Evolutionary conservation across 2,797 vertebrate species (phyloP).

Genomic region (Urocyon cinereoargenteus): DNA sequence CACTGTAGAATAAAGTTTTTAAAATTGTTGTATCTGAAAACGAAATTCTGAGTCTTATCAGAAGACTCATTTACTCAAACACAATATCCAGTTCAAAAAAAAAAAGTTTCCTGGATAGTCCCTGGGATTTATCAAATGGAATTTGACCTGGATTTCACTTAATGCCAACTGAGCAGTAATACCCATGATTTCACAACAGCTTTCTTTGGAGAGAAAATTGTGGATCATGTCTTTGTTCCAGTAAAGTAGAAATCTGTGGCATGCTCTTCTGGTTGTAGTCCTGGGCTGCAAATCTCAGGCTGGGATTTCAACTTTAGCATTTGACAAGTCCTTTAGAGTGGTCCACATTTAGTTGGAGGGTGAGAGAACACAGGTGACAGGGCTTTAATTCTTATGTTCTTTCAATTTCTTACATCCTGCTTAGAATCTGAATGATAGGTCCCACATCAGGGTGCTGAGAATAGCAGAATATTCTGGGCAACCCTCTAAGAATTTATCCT

Average conservation of each 20-base stretch:
- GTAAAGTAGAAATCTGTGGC: neutral
- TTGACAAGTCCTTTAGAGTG: neutral
- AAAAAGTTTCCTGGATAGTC: conserved; percentile 29
- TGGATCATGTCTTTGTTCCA: neutral
- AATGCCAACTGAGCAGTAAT: conserved; percentile 37
- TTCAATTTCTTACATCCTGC: conserved; percentile 36
- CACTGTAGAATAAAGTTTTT: neutral
- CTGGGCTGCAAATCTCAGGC: neutral
- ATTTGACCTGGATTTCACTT: conserved; percentile 43
- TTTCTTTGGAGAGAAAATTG: conserved; percentile 36
- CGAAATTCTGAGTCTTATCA: conserved; percentile 22
- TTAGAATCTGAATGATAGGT: neutral
- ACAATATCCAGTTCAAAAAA: conserved; percentile 40
- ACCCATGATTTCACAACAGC: neutral
- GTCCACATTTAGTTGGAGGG: neutral
- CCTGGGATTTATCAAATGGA: conserved; percentile 66
- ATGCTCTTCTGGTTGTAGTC: neutral
- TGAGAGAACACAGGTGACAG: neutral
- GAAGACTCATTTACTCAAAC: conserved; percentile 53
- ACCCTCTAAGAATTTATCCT: neutral
- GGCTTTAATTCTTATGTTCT: neutral
- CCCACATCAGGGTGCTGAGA: neutral
- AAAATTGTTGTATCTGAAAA: neutral
- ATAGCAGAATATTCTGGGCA: neutral
- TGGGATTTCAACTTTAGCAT: conserved; percentile 2